Evolutionary conservation across 2,888 invertebrate species (phyloP).

Genomic region (Sylvicola cinctus): DNA sequence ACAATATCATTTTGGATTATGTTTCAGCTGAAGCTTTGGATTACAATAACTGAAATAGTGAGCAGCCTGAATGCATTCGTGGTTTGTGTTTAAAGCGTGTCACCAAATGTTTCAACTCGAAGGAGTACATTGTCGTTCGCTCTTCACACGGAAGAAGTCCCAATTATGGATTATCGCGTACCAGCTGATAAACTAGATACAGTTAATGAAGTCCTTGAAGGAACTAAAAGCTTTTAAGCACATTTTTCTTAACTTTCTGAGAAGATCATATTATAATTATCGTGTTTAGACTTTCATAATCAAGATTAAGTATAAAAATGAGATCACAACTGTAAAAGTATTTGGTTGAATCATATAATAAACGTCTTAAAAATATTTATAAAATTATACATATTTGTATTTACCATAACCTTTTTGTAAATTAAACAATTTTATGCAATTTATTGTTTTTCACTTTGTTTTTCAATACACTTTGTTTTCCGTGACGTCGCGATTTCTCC

Average conservation of each 20-base stretch:
- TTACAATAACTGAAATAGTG: constrained; percentile 50
- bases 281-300: constrained; percentile 71
- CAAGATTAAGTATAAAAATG: constrained; percentile 76
- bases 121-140: constrained; percentile 74
- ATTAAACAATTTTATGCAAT: no score
- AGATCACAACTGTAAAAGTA: no score
- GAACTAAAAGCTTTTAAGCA: constrained; percentile 68
- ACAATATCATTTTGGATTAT: no score
- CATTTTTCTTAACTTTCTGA: constrained; percentile 95
- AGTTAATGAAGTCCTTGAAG: constrained; percentile 44
- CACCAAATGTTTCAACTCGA: constrained; percentile 87
- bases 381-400: no score
- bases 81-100: constrained; percentile 66
- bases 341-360: no score
- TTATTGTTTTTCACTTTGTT: no score
- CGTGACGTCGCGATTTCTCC: no score
- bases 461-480: no score
- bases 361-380: no score
- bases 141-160: constrained; percentile 23
- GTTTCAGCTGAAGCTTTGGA: constrained; percentile 39
- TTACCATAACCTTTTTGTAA: no score
- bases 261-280: constrained; percentile 36
- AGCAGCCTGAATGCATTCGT: constrained; percentile 66
- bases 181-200: constrained; percentile 36
- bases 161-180: constrained; percentile 36